Evolutionary conservation across 2,888 invertebrate genomes (phyloP), one percentile per base, ranked within the genome.

Genomic region (Sclerodermus sp.): DNA sequence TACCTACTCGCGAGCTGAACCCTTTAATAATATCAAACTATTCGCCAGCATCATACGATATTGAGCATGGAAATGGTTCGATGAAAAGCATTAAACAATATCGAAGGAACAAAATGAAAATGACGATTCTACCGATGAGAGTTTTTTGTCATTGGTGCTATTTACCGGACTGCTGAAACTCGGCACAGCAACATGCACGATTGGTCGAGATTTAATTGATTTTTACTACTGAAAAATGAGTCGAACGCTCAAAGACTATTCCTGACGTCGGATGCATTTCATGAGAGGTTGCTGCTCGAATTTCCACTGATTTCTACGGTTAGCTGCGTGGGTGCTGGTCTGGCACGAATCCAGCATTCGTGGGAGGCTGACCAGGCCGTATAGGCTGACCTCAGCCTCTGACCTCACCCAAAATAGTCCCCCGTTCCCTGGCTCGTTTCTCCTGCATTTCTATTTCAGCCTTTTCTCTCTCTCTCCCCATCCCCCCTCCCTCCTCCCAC

Each of bases 321-420:
- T 55, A 51, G 41, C 38, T 49, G 64, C 64, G 64, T 64, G 61
- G 64, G 62, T 47, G 64, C 56, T 51, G 49, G n/a, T 50, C 62
- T 63, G 77, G 76, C 73, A 60, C 52, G 64, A 63, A 63, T 74
- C 74, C 76, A 75, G 69, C 64, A 68, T 70, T 73, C 71, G 76
- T 76, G 71, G 77, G 77, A 74, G 74, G 73, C 73, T 76, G 74
- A 76, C 76, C 76, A 74, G 75, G 73, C 68, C 68, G 66, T 71
- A 73, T 71, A 72, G 73, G 70, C 69, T 73, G 73, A 74, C 75
- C 74, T 72, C 77, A 77, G 77, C 77, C 77, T 77, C 76, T 77
- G 76, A 77, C 77, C 77, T 76, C 77, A 76, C 77, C 73, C 71
- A 66, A 77, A 77, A 77, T 77, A 77, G 71, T 62, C 55, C 48